phyloP scores from a whole-genome alignment of 2,888 invertebrate genomes.

The Leucophenga montana region DNA sequence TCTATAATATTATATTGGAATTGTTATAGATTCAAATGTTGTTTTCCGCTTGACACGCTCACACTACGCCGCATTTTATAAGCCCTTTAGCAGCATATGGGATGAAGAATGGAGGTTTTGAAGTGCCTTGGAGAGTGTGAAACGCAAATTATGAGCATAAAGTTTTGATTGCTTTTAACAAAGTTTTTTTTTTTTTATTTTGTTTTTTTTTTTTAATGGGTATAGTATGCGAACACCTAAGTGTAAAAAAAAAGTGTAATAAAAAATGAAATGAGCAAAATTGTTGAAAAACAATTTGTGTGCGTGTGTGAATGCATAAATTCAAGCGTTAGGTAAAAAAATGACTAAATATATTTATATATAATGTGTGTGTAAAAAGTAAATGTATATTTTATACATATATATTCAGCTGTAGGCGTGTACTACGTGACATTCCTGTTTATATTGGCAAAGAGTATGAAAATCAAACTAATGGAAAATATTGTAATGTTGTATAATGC shows the following conservation, averaged over 20 bases:
- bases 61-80: no score
- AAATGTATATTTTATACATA: conserved; percentile 15
- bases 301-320: conserved; percentile 10
- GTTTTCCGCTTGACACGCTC: neutral
- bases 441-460: conserved; percentile 15
- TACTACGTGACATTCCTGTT: conserved; percentile 50
- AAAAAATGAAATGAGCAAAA: no score
- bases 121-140: neutral
- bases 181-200: conserved; percentile 3
- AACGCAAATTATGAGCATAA: conserved; percentile 26
- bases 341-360: neutral
- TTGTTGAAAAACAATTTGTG: no score
- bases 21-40: conserved; percentile 12
- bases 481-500: neutral
- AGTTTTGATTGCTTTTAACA: conserved; percentile 38
- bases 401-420: conserved; percentile 43
- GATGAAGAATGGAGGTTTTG: neutral
- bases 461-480: conserved; percentile 25
- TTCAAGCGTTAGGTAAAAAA: neutral
- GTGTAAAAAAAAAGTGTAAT: conserved; percentile 1
- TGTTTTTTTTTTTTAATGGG: no score
- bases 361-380: no score
- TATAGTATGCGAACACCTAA: no score
- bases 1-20: conserved; percentile 1
- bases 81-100: neutral